phyloP scores from a whole-genome alignment of 1,140 invertebrate genomes.

The Papilio polyxenes region DNA sequence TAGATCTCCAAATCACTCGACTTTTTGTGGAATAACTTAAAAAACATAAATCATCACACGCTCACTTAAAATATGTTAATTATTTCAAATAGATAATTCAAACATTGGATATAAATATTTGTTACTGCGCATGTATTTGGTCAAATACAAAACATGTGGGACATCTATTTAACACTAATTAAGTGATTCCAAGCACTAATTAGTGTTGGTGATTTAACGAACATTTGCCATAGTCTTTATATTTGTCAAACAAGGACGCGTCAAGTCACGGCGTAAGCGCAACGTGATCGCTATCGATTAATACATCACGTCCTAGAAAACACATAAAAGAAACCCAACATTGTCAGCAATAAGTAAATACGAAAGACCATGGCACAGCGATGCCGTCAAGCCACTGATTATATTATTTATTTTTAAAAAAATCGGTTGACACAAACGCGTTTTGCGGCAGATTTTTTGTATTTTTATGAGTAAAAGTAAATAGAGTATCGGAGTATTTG shows the following conservation, averaged over 20 bases:
- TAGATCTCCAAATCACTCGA: not conserved
- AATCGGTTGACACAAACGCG: not conserved
- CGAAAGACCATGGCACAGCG: constrained; percentile 33
- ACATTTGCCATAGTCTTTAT: constrained; percentile 26
- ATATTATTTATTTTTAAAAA: constrained; percentile 37
- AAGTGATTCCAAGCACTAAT: constrained; percentile 29
- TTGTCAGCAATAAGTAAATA: constrained; percentile 37
- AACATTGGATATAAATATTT: not conserved
- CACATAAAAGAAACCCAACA: constrained; percentile 45
- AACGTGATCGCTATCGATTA: constrained; percentile 47
- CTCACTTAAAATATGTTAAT: constrained; percentile 1
- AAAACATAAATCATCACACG: not conserved
- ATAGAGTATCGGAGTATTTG: constrained; percentile 66
- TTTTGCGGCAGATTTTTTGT: not conserved
- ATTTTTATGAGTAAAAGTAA: constrained; percentile 58
- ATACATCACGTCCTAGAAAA: constrained; percentile 46
- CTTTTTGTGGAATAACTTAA: not conserved
- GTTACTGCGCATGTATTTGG: not conserved
- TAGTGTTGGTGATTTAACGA: constrained; percentile 23
- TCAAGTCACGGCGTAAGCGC: constrained; percentile 39
- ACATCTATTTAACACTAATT: constrained; percentile 36
- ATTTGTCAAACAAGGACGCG: constrained; percentile 26
- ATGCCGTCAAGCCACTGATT: constrained; percentile 13
- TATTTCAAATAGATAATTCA: not conserved
- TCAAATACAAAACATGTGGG: constrained; percentile 6